phyloP scores from a whole-genome alignment of 1,140 invertebrate genomes.

The Leptinotarsa texana region DNA sequence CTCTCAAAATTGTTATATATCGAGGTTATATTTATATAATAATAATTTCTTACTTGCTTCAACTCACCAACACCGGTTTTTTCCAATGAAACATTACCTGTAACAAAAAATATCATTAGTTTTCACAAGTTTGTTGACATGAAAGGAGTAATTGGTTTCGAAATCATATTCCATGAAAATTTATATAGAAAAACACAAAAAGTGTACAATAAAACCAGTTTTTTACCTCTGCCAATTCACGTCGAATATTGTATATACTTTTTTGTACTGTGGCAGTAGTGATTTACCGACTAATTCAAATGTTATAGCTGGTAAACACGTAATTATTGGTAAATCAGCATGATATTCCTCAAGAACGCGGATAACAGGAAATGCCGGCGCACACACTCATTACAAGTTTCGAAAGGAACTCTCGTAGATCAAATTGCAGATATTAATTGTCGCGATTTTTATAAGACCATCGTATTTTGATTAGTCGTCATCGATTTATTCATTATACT shows the following conservation, averaged over 20 bases:
- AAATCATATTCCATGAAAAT: too few relatives aligned
- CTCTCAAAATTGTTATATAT: too few relatives aligned
- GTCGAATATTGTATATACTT: not conserved
- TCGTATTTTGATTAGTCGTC: not conserved
- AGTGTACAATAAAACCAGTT: too few relatives aligned
- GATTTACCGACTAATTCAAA: not conserved
- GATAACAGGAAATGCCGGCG: constrained; percentile 7
- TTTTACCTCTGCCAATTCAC: too few relatives aligned
- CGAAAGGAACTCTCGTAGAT: not conserved
- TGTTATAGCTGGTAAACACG: constrained; percentile 8
- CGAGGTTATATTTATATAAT: too few relatives aligned
- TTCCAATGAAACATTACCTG: not conserved
- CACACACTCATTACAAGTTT: not conserved
- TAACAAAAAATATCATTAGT: constrained; percentile 3
- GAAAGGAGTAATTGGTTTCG: not conserved
- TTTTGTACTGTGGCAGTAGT: not conserved
- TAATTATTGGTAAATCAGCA: constrained; percentile 3
- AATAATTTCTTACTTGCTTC: too few relatives aligned
- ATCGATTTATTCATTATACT: too few relatives aligned
- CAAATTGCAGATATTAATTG: not conserved
- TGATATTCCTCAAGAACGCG: constrained; percentile 7
- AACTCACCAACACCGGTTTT: too few relatives aligned
- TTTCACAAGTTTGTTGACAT: not conserved
- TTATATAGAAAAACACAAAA: too few relatives aligned
- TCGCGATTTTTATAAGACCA: not conserved